Base-by-base conservation (phyloP, 1,140 invertebrate species). In the Acromyrmex echinatior region DNA sequence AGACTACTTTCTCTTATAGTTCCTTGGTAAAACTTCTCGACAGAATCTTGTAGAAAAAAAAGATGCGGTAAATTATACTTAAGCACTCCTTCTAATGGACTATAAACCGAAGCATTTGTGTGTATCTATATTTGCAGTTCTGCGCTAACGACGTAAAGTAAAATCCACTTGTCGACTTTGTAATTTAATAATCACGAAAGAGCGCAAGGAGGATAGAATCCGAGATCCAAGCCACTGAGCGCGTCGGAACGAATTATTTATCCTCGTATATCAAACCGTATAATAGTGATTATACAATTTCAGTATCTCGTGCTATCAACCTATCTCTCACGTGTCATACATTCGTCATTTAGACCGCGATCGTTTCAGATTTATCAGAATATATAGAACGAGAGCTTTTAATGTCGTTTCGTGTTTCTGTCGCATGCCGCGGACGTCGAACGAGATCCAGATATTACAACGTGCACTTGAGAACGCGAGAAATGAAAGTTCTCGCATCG, bases 1-100 rank as follows among this genome's bases (percentile, higher is more conserved):
- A 62, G 70, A 84, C 70, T 76, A 84, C 80, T 84, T 84, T 84
- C 80, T 84, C 80, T 76, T 84, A 84, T 76, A 84, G 73, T 84
- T 84, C 80, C 80, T 84, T 84, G 80, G 70, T 74, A 84, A 84
- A 84, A 84, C 80, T 84, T 84, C 80, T 76, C 80, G 80, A 84
- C 80, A 76, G 80, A 84, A 84, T 84, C 70, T 74, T 58, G 80
- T 84, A 63, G 80, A 62, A 74, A 62, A 84, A 81, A 74, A 76
- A 78, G 70, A 74, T 63, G 73, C 80, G 58, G 70, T 84, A 74
- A 84, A 84, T 84, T 84, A 84, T 84, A 76, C 80, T 84, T 84
- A 76, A 84, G 80, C 74, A 84, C 80, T 84, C 80, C 60, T 76
- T 84, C 45, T 84, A 84, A 84, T 84, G 70, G 80, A 74, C 68